Conservation (phyloP, 35 echinoderm and acorn worm species). For the Heliocidaris tuberculata region DNA sequence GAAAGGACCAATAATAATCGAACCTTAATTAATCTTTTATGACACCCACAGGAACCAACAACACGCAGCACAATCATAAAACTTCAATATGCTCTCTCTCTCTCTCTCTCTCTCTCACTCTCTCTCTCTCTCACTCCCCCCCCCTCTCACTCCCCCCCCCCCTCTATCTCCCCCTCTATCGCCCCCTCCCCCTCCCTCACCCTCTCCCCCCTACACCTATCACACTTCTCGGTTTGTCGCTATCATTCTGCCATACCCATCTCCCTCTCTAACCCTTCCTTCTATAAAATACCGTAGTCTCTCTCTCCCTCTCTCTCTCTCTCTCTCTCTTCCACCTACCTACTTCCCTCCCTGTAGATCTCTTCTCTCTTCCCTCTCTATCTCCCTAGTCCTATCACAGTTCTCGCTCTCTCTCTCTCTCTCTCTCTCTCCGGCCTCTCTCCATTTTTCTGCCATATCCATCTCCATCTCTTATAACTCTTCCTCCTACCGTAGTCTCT, state of each 20-base stretch:
- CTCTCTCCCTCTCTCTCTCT: not conserved
- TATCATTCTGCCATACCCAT: too few relatives aligned
- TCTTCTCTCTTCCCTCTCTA: not conserved
- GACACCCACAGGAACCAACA: not conserved
- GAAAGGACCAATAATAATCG: too few relatives aligned
- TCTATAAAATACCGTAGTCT: too few relatives aligned
- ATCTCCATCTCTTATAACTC: too few relatives aligned
- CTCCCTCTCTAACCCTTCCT: not conserved
- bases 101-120: not conserved
- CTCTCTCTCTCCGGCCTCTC: too few relatives aligned
- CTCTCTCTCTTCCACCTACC: not conserved
- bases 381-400: too few relatives aligned
- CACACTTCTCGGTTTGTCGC: too few relatives aligned
- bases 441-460: too few relatives aligned
- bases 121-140: not conserved
- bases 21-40: not conserved
- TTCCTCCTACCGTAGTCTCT: too few relatives aligned
- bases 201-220: not conserved
- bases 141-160: not conserved
- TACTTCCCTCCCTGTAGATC: not conserved
- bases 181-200: not conserved
- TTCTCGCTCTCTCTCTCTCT: too few relatives aligned
- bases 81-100: not conserved
- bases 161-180: not conserved
- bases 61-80: not conserved